A percentile compares a stretch with the other conserved stretches of the same genome.
These are phyloP conservation scores for Callosobruchus maculatus DNA, from an alignment of 2,888 invertebrate species.

Conservation along the genomic window DNA sequence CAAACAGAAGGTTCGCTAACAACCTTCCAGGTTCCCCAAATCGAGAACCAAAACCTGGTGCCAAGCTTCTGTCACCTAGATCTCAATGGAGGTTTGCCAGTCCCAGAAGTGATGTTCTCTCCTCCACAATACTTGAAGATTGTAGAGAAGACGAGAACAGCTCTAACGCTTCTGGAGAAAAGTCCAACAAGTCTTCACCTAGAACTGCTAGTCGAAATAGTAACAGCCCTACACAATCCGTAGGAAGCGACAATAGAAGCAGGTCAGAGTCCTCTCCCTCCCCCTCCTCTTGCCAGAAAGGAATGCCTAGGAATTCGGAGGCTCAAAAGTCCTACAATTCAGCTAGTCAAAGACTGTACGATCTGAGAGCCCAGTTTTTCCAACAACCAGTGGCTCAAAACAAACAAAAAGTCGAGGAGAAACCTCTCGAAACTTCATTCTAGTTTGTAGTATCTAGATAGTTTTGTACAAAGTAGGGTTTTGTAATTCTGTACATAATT, in stretches of 20 bases:
- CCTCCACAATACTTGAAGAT: constrained; percentile 82
- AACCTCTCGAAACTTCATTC: constrained; percentile 62
- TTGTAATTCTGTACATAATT: background rate
- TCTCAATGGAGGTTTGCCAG: constrained; percentile 72
- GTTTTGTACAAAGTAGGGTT: constrained; percentile 5
- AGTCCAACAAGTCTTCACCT: background rate
- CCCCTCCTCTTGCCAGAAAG: constrained; percentile 14
- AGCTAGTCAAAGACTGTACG: constrained; percentile 54
- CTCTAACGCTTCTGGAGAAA: constrained; percentile 58
- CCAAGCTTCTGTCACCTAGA: constrained; percentile 66
- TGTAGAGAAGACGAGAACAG: constrained; percentile 72
- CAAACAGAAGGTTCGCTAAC: constrained; percentile 55
- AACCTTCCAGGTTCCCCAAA: constrained; percentile 57
- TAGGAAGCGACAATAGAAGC: constrained; percentile 1
- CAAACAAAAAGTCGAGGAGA: constrained; percentile 29
- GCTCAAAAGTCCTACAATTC: constrained; percentile 21
- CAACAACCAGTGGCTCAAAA: constrained; percentile 13
- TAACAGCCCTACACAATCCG: constrained; percentile 8
- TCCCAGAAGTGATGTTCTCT: constrained; percentile 77
- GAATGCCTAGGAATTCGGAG: constrained; percentile 13
- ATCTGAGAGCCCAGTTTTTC: constrained; percentile 61
- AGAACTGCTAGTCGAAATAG: constrained; percentile 44
- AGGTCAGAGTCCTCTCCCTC: constrained; percentile 8
- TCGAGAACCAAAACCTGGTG: constrained; percentile 36
- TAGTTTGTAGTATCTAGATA: constrained; percentile 19